Evolutionary conservation across 2,113 vertebrate species (phyloP).

Genomic region (Sinocyclocheilus maitianheensis): DNA sequence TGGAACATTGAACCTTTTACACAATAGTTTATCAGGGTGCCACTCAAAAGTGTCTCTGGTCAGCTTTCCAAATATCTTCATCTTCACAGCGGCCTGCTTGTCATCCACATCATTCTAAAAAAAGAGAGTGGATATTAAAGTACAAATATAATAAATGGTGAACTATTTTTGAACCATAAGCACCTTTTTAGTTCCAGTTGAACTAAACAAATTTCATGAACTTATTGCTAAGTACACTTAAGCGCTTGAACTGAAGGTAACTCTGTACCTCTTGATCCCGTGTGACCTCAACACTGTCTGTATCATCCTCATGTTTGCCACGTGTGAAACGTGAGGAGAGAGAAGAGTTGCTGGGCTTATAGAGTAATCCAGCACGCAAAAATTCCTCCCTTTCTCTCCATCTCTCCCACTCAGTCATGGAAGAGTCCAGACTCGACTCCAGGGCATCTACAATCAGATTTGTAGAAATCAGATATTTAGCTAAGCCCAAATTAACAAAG

Average conservation of each 20-base stretch:
- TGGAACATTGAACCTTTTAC: conserved; percentile 93
- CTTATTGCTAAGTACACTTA: neutral
- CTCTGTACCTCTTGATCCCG: conserved; percentile 82
- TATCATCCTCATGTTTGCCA: conserved; percentile 78
- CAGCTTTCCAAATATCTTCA: conserved; percentile 96
- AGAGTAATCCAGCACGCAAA: conserved; percentile 82
- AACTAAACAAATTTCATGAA: neutral
- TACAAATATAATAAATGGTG: neutral
- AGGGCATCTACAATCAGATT: conserved; percentile 68
- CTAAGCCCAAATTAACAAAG: neutral
- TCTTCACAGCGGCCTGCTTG: conserved; percentile 86
- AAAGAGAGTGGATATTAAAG: neutral
- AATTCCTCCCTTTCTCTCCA: conserved; percentile 89
- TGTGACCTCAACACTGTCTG: conserved; percentile 81
- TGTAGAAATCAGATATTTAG: neutral
- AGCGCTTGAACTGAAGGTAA: neutral
- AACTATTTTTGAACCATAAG: too few relatives aligned
- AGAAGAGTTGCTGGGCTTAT: conserved; percentile 75
- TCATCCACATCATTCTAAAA: conserved; percentile 81
- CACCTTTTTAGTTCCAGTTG: neutral
- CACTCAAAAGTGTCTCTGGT: conserved; percentile 91
- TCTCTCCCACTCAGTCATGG: conserved; percentile 89
- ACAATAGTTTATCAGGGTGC: conserved; percentile 93
- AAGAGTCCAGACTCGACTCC: conserved; percentile 78
- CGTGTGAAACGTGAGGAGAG: conserved; percentile 88